Percentiles rank a stretch among this genome's conserved stretches.
Conservation (phyloP, 1,140 invertebrate genomes). For the Temnothorax curvispinosus region DNA sequence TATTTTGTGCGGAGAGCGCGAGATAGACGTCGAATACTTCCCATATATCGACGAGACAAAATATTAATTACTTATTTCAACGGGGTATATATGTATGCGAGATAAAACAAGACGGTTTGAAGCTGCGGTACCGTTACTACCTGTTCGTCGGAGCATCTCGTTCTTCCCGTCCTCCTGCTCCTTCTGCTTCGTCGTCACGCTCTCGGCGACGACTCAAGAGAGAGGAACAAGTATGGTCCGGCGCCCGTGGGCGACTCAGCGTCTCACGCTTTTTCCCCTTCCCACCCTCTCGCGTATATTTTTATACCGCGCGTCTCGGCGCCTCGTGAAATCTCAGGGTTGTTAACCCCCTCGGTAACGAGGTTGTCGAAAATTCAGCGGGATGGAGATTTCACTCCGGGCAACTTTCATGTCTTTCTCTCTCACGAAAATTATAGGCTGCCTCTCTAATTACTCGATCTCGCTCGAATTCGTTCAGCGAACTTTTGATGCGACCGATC, state of each 20-base stretch:
- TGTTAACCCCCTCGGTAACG: conserved; percentile 59
- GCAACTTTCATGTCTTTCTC: conserved; percentile 24
- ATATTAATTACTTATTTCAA: conserved; percentile 40
- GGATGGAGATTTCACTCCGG: conserved; percentile 37
- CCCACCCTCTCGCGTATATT: conserved; percentile 11
- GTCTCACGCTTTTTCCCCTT: conserved; percentile 12
- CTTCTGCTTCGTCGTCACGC: conserved; percentile 29
- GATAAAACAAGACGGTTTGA: conserved; percentile 33
- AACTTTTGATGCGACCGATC: conserved; percentile 18
- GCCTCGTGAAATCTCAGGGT: conserved; percentile 55
- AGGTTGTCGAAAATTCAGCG: conserved; percentile 49
- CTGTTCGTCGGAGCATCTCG: conserved; percentile 66
- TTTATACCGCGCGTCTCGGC: background rate
- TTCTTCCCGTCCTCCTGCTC: background rate
- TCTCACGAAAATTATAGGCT: conserved; percentile 36
- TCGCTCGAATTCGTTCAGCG: conserved; percentile 9
- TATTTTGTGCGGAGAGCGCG: background rate
- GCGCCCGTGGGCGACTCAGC: background rate
- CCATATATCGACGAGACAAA: background rate
- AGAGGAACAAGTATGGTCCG: conserved; percentile 12
- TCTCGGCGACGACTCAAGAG: background rate
- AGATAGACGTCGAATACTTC: background rate
- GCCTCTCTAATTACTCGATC: conserved; percentile 27
- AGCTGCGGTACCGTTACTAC: conserved; percentile 71
- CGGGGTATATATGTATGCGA: conserved; percentile 46